These are phyloP conservation scores for Achatina immaculata DNA, from an alignment of 1,140 invertebrate genomes.

Conservation along the genomic window DNA sequence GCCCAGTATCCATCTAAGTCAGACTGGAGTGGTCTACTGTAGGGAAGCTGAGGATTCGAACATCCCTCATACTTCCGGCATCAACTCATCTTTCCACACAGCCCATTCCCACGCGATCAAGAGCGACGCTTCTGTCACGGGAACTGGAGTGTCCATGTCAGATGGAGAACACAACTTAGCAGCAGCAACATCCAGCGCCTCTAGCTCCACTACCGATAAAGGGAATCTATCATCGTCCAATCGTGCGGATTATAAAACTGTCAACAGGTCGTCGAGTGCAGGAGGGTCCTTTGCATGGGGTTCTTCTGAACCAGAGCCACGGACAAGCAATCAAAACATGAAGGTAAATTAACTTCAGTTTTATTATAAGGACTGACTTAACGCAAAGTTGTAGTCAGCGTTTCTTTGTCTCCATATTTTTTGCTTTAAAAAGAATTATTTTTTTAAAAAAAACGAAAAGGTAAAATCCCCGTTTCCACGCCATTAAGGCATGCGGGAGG, in stretches of 20 bases:
- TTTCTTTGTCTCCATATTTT: too few relatives aligned
- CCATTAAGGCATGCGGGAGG: too few relatives aligned
- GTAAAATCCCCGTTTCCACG: too few relatives aligned
- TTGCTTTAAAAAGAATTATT: too few relatives aligned
- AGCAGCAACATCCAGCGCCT: neutral
- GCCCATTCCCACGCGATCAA: slow-evolving; percentile 47
- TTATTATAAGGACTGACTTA: too few relatives aligned
- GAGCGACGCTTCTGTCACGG: slow-evolving; percentile 37
- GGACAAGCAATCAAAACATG: slow-evolving; percentile 10
- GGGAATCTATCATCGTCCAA: slow-evolving; percentile 14
- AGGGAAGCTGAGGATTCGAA: slow-evolving; percentile 65
- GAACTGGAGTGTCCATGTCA: slow-evolving; percentile 6
- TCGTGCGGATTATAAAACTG: slow-evolving; percentile 10
- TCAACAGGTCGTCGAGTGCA: neutral
- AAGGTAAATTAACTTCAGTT: neutral
- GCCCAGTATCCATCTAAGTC: slow-evolving; percentile 67
- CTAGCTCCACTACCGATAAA: neutral
- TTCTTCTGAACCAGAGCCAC: neutral
- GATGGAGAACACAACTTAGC: neutral
- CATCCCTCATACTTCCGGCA: slow-evolving; percentile 53
- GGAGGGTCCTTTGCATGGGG: neutral
- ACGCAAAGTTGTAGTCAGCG: too few relatives aligned
- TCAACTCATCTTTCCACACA: slow-evolving; percentile 35
- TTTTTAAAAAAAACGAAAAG: too few relatives aligned
- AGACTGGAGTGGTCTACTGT: slow-evolving; percentile 67